Evolutionary conservation across 2,797 vertebrate species (phyloP).

Genomic region (Muscicapa striata): DNA sequence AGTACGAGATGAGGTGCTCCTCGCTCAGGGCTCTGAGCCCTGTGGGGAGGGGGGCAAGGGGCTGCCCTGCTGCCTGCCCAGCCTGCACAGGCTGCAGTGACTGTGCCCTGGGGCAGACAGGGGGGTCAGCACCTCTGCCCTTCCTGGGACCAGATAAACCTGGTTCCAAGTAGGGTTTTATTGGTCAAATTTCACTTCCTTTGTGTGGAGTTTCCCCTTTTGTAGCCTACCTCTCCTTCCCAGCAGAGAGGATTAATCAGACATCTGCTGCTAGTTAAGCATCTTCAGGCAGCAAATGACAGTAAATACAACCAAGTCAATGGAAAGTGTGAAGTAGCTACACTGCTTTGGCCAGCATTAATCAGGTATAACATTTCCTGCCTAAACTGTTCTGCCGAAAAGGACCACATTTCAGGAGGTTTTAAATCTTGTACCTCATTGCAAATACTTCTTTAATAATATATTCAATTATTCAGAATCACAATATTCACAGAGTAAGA

Average conservation of each 20-base stretch:
- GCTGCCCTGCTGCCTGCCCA: not conserved
- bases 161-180: not conserved
- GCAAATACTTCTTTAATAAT: not conserved
- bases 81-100: rapidly evolving
- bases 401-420: not conserved
- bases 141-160: not conserved
- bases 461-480: not conserved
- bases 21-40: rapidly evolving
- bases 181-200: rapidly evolving
- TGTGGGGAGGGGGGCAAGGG: rapidly evolving
- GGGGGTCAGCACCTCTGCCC: not conserved
- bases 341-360: not conserved
- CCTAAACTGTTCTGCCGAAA: not conserved
- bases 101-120: not conserved
- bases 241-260: not conserved
- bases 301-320: not conserved
- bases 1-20: constrained; percentile 49
- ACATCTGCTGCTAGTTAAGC: not conserved
- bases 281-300: not conserved
- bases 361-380: not conserved
- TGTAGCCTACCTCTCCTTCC: not conserved
- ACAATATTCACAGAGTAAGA: not conserved
- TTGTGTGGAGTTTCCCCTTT: not conserved
- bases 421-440: not conserved
- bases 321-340: not conserved